Percentiles rank a stretch among this genome's conserved stretches.
These are phyloP conservation scores for Cyaniris semiargus DNA, from an alignment of 2,888 invertebrate species.

Conservation along the genomic window DNA sequence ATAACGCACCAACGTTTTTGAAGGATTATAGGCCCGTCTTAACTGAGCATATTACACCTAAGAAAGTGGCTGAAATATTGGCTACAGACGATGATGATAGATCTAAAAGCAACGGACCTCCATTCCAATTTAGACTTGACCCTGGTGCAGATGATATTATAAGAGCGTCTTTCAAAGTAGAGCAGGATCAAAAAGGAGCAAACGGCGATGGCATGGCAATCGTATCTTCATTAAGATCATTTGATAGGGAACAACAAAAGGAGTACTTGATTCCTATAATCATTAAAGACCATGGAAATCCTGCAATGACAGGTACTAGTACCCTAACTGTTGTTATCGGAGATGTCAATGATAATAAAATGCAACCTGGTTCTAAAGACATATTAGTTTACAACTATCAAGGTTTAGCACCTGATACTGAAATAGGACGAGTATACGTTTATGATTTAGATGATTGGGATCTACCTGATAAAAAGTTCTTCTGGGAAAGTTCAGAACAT, in stretches of 20 bases:
- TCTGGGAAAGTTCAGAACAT: constrained; percentile 94
- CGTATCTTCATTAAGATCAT: constrained; percentile 94
- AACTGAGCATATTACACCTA: constrained; percentile 94
- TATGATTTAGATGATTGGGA: constrained; percentile 99
- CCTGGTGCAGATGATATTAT: constrained; percentile 97
- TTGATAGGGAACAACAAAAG: constrained; percentile 97
- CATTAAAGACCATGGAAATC: constrained; percentile 97
- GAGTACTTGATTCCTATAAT: constrained; percentile 98
- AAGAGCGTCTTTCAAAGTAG: constrained; percentile 96
- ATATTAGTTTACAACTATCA: constrained; percentile 98
- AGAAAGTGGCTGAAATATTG: constrained; percentile 94
- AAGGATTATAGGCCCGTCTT: constrained; percentile 95
- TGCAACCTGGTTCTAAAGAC: constrained; percentile 98
- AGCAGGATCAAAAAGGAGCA: constrained; percentile 98
- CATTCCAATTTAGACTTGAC: constrained; percentile 96
- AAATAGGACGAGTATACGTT: constrained; percentile 97
- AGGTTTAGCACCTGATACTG: constrained; percentile 93
- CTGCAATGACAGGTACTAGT: constrained; percentile 97
- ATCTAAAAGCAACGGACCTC: constrained; percentile 96
- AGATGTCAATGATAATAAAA: constrained; percentile 98
- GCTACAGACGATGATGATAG: constrained; percentile 97
- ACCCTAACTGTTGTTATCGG: constrained; percentile 98
- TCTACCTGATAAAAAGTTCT: constrained; percentile 97
- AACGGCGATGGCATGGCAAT: constrained; percentile 99
- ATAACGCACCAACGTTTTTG: constrained; percentile 95